Conservation (phyloP, 2,888 invertebrate species). For the Yponomeuta malinellus region DNA sequence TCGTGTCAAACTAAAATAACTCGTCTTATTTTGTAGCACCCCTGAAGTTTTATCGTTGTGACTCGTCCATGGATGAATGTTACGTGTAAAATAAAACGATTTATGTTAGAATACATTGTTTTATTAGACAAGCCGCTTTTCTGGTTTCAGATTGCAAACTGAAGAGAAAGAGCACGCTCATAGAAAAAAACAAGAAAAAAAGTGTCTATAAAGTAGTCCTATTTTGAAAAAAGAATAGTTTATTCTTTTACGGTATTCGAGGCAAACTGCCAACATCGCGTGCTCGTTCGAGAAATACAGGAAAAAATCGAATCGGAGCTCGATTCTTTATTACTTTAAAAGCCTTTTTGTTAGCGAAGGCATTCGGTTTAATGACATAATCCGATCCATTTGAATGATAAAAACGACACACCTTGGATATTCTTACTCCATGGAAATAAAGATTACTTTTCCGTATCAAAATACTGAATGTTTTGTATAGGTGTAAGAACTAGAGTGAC, state of each 20-base stretch:
- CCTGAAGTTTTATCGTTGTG: background rate
- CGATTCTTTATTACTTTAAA: constrained; percentile 40
- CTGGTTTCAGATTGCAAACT: background rate
- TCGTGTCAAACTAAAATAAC: background rate
- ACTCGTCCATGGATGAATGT: background rate
- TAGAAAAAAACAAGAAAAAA: background rate
- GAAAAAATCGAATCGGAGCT: constrained; percentile 12
- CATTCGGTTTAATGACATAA: constrained; percentile 27
- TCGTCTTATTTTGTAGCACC: background rate
- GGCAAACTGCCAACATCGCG: background rate
- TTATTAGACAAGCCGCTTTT: background rate
- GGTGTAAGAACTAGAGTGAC: constrained; percentile 20
- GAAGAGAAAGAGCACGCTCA: too few species aligned
- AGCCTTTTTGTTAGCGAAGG: constrained; percentile 39
- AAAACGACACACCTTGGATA: background rate
- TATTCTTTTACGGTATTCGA: background rate
- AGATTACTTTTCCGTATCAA: background rate
- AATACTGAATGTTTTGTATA: background rate
- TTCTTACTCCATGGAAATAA: background rate
- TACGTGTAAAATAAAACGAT: background rate
- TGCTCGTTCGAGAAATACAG: background rate
- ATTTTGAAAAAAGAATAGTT: background rate
- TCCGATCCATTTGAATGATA: constrained; percentile 20
- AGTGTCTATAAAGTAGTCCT: background rate
- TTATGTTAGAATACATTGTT: background rate